A percentile compares a stretch with the other conserved stretches of the same genome.
These are phyloP conservation scores for Formica exsecta DNA, from an alignment of 1,140 invertebrate genomes.

Conservation along the genomic window DNA sequence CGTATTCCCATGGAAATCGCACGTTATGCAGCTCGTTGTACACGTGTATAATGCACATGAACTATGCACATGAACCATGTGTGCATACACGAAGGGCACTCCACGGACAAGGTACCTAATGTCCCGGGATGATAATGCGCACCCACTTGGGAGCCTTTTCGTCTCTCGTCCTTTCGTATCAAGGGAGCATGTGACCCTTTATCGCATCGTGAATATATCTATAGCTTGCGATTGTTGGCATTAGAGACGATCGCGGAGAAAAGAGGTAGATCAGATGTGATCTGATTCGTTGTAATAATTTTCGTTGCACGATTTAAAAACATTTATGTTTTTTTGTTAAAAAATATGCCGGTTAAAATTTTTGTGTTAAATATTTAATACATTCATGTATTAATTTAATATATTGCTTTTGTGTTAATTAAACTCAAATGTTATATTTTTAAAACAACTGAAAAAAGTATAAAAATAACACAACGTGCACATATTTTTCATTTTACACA, in stretches of 20 bases:
- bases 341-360: too few species aligned
- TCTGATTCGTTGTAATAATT: neutral
- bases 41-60: constrained; percentile 62
- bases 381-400: too few species aligned
- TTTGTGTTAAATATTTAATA: too few species aligned
- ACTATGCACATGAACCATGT: constrained; percentile 41
- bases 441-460: too few species aligned
- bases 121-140: constrained; percentile 75
- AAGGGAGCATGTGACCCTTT: constrained; percentile 37
- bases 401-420: too few species aligned
- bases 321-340: too few species aligned
- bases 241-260: neutral
- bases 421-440: too few species aligned
- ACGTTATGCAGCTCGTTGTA: constrained; percentile 71
- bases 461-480: too few species aligned
- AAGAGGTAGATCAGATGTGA: neutral
- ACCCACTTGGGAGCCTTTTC: constrained; percentile 74
- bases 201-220: constrained; percentile 39
- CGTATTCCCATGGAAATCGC: constrained; percentile 78
- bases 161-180: constrained; percentile 60
- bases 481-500: too few species aligned
- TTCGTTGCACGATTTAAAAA: neutral
- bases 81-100: constrained; percentile 49
- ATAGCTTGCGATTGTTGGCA: constrained; percentile 6
- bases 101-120: constrained; percentile 74